These are phyloP conservation scores for Gavialis gangeticus DNA, from an alignment of 2,113 vertebrate genomes.

Conservation along the genomic window DNA sequence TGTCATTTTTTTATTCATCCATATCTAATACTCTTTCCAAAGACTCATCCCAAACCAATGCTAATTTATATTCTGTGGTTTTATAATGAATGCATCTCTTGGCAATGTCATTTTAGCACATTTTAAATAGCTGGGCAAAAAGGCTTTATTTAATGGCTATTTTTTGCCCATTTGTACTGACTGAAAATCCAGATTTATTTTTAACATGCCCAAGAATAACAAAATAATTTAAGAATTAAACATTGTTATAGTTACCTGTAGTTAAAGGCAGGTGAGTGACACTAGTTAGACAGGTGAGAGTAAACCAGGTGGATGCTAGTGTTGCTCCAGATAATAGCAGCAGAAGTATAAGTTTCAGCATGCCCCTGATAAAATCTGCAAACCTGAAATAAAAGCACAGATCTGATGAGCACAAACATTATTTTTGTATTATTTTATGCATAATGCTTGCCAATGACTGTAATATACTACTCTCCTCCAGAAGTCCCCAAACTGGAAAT, in stretches of 20 bases:
- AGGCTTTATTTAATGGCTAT: neutral
- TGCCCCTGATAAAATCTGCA: slow-evolving; percentile 96
- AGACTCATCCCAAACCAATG: neutral
- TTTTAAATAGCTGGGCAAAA: slow-evolving; percentile 17
- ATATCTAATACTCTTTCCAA: neutral
- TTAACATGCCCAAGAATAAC: too few species aligned
- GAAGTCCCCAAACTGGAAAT: slow-evolving; percentile 6
- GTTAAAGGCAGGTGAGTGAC: slow-evolving; percentile 95
- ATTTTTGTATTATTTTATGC: slow-evolving; percentile 32
- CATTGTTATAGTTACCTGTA: slow-evolving; percentile 81
- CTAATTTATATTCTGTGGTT: neutral
- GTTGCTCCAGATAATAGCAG: slow-evolving; percentile 95
- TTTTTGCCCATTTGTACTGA: neutral
- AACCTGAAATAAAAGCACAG: slow-evolving; percentile 84
- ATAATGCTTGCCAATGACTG: slow-evolving; percentile 36
- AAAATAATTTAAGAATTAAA: neutral
- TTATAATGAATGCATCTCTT: neutral
- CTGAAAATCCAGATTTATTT: neutral
- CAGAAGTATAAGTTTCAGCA: slow-evolving; percentile 96
- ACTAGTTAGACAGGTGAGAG: slow-evolving; percentile 91
- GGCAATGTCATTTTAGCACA: neutral
- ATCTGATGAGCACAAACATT: slow-evolving; percentile 34
- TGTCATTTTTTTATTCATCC: neutral
- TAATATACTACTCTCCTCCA: slow-evolving; percentile 4
- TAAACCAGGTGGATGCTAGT: slow-evolving; percentile 94